Conservation (phyloP, 2,888 invertebrate species). For the Isoperla grammatica region DNA sequence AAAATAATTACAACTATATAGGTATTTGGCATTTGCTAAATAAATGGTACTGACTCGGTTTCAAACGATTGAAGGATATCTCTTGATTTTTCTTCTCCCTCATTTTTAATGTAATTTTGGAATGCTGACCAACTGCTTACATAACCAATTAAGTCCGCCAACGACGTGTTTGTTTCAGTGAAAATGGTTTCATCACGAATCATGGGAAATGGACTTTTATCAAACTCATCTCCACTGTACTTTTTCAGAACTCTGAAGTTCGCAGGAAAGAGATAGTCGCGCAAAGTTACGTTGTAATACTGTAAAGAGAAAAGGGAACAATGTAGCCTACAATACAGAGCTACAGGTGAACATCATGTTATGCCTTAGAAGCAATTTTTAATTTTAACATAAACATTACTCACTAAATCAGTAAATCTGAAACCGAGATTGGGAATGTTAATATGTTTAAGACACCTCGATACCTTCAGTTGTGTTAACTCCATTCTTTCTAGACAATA, state of each 20-base stretch:
- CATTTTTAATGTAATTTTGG: constrained; percentile 36
- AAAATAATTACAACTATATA: too few species aligned
- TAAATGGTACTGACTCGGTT: constrained; percentile 32
- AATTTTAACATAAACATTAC: too few species aligned
- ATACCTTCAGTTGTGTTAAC: too few species aligned
- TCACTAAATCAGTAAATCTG: too few species aligned
- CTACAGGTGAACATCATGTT: too few species aligned
- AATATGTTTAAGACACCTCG: too few species aligned
- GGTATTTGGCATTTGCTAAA: too few species aligned
- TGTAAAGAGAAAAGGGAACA: constrained; percentile 26
- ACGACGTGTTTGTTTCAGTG: constrained; percentile 34
- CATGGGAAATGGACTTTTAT: constrained; percentile 32
- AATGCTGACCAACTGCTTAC: constrained; percentile 40
- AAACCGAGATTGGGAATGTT: too few species aligned
- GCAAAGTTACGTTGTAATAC: constrained; percentile 34
- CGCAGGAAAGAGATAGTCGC: constrained; percentile 32
- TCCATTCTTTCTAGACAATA: neutral
- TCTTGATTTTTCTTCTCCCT: constrained; percentile 36
- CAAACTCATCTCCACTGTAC: constrained; percentile 33
- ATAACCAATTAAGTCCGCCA: constrained; percentile 38
- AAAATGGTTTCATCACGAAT: constrained; percentile 36
- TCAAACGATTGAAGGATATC: constrained; percentile 35
- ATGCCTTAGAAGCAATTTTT: too few species aligned
- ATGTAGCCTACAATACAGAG: neutral
- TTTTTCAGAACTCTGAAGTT: constrained; percentile 32